These are phyloP conservation scores for Herminia tarsipennalis DNA, from an alignment of 2,888 invertebrate species.

Conservation along the genomic window DNA sequence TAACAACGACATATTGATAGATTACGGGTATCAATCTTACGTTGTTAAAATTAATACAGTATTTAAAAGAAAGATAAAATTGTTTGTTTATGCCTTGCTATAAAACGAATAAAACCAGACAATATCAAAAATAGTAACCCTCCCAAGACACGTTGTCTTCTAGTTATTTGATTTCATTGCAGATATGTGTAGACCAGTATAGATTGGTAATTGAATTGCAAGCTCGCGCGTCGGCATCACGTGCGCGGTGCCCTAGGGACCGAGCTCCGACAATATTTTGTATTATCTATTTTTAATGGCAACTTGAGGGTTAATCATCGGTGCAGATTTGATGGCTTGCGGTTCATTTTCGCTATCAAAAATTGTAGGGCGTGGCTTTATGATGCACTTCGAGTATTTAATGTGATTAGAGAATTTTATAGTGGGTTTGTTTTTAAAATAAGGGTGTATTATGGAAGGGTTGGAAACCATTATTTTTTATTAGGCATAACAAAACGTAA, in stretches of 20 bases:
- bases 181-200: slow-evolving; percentile 54
- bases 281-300: slow-evolving; percentile 82
- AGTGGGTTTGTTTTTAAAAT: slow-evolving; percentile 12
- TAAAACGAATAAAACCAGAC: slow-evolving; percentile 18
- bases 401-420: slow-evolving; percentile 23
- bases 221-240: slow-evolving; percentile 63
- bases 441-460: not conserved
- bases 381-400: slow-evolving; percentile 32
- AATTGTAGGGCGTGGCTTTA: slow-evolving; percentile 38
- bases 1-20: too few species aligned
- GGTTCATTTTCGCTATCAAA: slow-evolving; percentile 51
- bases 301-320: slow-evolving; percentile 72
- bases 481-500: too few species aligned
- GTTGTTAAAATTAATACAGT: too few species aligned
- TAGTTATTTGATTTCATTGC: slow-evolving; percentile 61
- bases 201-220: slow-evolving; percentile 76
- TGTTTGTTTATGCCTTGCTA: too few species aligned
- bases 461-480: not conserved
- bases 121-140: slow-evolving; percentile 19
- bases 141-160: slow-evolving; percentile 43
- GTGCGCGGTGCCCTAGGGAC: slow-evolving; percentile 63
- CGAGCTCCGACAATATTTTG: slow-evolving; percentile 69
- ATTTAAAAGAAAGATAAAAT: too few species aligned
- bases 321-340: slow-evolving; percentile 65
- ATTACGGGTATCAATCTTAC: too few species aligned